Conservation (phyloP, 2,888 invertebrate species). For the Xylota sylvarum region DNA sequence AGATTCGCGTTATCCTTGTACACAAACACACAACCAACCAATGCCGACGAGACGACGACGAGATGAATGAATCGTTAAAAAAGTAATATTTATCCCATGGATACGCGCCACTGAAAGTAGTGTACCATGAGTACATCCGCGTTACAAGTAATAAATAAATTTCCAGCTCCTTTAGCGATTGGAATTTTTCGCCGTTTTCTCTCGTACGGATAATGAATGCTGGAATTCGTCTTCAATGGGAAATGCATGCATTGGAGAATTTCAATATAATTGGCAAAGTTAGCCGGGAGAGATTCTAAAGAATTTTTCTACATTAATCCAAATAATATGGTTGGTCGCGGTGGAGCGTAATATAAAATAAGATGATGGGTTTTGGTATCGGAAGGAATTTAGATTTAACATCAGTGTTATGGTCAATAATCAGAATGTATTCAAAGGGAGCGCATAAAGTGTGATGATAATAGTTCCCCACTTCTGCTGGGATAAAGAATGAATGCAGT, state of each 20-base stretch:
- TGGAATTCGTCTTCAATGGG: conserved; percentile 4
- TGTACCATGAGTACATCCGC: conserved; percentile 40
- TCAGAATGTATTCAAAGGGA: too few relatives aligned
- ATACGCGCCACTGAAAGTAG: conserved; percentile 44
- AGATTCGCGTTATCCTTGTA: conserved; percentile 37
- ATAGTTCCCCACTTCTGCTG: too few relatives aligned
- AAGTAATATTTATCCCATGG: conserved; percentile 32
- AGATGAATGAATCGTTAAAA: conserved; percentile 4
- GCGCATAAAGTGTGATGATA: too few relatives aligned
- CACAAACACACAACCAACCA: neutral
- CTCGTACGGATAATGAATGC: conserved; percentile 37
- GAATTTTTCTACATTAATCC: conserved; percentile 15
- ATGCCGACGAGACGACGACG: neutral
- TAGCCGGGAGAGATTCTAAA: conserved; percentile 25
- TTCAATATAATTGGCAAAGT: conserved; percentile 41
- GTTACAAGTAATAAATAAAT: conserved; percentile 42
- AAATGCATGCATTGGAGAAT: conserved; percentile 39
- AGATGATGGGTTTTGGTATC: too few relatives aligned
- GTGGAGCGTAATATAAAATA: neutral
- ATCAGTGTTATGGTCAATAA: too few relatives aligned
- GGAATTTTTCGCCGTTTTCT: conserved; percentile 31
- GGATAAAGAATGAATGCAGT: too few relatives aligned
- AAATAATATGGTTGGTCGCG: neutral
- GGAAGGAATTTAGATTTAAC: too few relatives aligned
- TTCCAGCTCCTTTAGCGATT: conserved; percentile 30